A percentile compares a stretch with the other conserved stretches of the same genome.
Conservation (phyloP, 2,888 invertebrate species). For the Tipula vernalis region DNA sequence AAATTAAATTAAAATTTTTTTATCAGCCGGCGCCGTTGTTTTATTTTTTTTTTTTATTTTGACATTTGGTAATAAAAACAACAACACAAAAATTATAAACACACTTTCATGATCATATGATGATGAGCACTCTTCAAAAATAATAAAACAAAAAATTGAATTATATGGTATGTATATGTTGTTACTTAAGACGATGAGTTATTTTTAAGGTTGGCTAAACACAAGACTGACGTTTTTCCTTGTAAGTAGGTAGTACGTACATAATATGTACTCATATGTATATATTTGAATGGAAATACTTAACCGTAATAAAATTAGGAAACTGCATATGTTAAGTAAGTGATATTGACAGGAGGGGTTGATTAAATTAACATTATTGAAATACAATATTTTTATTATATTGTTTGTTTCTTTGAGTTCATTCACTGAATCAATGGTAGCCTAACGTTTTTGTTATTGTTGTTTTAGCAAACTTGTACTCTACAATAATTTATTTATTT, state of each 20-base stretch:
- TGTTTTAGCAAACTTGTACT: not conserved
- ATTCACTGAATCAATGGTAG: not conserved
- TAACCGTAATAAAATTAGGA: not conserved
- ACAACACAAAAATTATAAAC: not conserved
- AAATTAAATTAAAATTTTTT: not conserved
- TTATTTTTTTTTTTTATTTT: not conserved
- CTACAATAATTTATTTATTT: too few species aligned
- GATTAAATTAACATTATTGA: not conserved
- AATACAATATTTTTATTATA: not conserved
- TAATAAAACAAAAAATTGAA: not conserved
- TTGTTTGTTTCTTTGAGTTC: not conserved
- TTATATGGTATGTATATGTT: not conserved
- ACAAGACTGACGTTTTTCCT: not conserved
- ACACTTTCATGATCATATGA: not conserved
- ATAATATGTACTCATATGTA: not conserved
- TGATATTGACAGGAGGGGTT: not conserved
- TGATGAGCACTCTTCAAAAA: not conserved
- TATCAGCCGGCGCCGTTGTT: not conserved
- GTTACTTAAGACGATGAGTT: not conserved
- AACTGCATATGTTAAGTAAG: not conserved
- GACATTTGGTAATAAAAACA: not conserved
- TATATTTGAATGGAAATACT: not conserved
- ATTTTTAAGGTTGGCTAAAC: not conserved
- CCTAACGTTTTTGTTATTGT: not conserved
- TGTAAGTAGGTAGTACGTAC: not conserved